These are phyloP conservation scores for Thecocarcelia acutangulata DNA, from an alignment of 2,888 invertebrate genomes.

Conservation along the genomic window DNA sequence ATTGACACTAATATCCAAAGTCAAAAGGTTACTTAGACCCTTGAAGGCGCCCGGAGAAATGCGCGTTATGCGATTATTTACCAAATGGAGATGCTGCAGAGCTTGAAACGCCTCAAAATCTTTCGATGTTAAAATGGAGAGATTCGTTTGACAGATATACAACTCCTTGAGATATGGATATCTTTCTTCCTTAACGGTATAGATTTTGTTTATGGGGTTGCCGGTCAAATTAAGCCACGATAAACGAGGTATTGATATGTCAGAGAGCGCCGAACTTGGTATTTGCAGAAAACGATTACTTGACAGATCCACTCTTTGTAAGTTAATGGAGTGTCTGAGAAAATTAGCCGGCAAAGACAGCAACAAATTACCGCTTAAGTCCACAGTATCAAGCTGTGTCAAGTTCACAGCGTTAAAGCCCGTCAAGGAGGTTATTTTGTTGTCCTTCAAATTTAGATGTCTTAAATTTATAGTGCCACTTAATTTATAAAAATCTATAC, in stretches of 20 bases:
- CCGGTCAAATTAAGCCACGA: constrained; percentile 91
- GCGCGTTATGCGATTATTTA: constrained; percentile 88
- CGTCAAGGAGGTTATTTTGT: constrained; percentile 87
- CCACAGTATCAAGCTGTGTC: constrained; percentile 87
- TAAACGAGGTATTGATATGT: constrained; percentile 87
- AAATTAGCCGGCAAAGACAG: constrained; percentile 91
- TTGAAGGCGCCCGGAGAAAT: constrained; percentile 93
- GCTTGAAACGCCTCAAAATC: constrained; percentile 93
- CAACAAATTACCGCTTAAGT: constrained; percentile 89
- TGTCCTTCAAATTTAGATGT: constrained; percentile 88
- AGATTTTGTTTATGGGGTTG: constrained; percentile 89
- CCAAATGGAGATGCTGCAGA: constrained; percentile 88
- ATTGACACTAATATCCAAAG: constrained; percentile 91
- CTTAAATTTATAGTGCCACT: constrained; percentile 88
- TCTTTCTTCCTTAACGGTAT: constrained; percentile 86
- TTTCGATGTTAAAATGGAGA: constrained; percentile 90
- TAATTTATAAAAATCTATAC: constrained; percentile 89
- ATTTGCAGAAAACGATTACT: constrained; percentile 90
- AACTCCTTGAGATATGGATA: constrained; percentile 91
- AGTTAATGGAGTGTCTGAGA: constrained; percentile 87
- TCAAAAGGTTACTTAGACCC: constrained; percentile 88
- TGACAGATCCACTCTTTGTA: constrained; percentile 89
- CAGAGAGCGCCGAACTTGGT: constrained; percentile 88
- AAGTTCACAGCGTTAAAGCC: constrained; percentile 90
- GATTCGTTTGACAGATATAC: constrained; percentile 89